Base-by-base conservation (phyloP, 35 echinoderm and acorn worm species). In the Hemicentrotus pulcherrimus region DNA sequence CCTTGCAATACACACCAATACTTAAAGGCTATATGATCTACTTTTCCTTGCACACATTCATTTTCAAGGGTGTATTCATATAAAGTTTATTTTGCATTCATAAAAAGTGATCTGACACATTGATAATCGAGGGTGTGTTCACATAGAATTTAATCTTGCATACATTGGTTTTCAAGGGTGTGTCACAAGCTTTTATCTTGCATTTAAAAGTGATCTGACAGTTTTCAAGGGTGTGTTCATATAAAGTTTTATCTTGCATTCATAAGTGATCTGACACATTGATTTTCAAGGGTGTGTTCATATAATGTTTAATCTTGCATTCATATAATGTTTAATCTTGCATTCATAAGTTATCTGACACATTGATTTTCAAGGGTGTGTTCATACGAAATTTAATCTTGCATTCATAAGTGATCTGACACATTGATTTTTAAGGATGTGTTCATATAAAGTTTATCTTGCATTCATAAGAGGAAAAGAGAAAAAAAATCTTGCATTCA, bases 361-460 rank as follows among this genome's bases (percentile, higher is more conserved):
- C n/a, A n/a, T n/a, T n/a, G n/a, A 16, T 92, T 47, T 94, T 41
- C 47, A 48, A 48, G 4, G 47, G 86, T 31, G 86, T 88, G 86
- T 32, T 2, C 86, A 12, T 5, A 61, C 33, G 6, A 52, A 52
- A 6, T 52, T 52, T n/a, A 0, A 52, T 88, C 14, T 41, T 46
- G 12, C 70, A 16, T 48, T 71, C 41, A 92, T 88, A 86, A 99
- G 98, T 65, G 46, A 85, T 28, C 71, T 99, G 85, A 99, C 98
- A 1, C 86, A 95, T 46, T 99, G 98, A 96, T 99, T 94, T 90
- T 99, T 96, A n/a, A 94, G 98, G 32, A 94, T 96, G 0, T 99
- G 96, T 92, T 88, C 35, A 11, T 18, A 45, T 32, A 88, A 88
- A 88, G 6, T 31, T 88, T 32, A 0, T 46, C 13, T 93, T 16